Evolutionary conservation across 2,113 vertebrate genomes (phyloP).

Genomic region (Coregonus clupeaformis): DNA sequence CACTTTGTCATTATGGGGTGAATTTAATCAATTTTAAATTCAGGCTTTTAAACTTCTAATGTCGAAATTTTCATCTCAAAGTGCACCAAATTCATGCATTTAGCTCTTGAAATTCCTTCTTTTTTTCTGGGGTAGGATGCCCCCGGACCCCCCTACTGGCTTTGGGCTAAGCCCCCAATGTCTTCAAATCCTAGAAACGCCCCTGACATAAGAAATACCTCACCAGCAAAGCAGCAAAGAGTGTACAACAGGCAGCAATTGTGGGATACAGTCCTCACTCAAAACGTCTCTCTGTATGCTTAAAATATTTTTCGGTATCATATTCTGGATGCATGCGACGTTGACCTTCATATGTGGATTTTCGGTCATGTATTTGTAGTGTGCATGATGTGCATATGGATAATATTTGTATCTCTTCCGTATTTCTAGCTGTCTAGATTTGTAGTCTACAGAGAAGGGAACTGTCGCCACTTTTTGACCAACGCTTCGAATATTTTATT

Average conservation of each 20-base stretch:
- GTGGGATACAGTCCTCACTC: slow-evolving; percentile 58
- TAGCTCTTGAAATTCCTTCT: too few species aligned
- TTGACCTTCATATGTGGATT: slow-evolving; percentile 36
- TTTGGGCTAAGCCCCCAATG: too few species aligned
- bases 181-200: too few species aligned
- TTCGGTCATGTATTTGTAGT: slow-evolving; percentile 42
- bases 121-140: too few species aligned
- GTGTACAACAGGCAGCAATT: slow-evolving; percentile 43
- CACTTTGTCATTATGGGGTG: too few species aligned
- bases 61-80: too few species aligned
- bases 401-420: slow-evolving; percentile 69
- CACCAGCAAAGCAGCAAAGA: slow-evolving; percentile 43
- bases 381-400: slow-evolving; percentile 13
- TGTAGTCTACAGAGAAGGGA: slow-evolving; percentile 55
- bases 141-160: too few species aligned
- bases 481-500: slow-evolving; percentile 43
- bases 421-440: slow-evolving; percentile 57
- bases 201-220: slow-evolving; percentile 51
- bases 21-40: too few species aligned
- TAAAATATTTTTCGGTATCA: slow-evolving; percentile 45
- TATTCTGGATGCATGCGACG: slow-evolving; percentile 37
- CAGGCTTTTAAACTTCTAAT: too few species aligned
- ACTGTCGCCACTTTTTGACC: slow-evolving; percentile 43
- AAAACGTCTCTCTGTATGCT: slow-evolving; percentile 43
- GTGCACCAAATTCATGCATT: too few species aligned